phyloP scores from a whole-genome alignment of 2,797 vertebrate genomes.

The Poeciliopsis presidionis region DNA sequence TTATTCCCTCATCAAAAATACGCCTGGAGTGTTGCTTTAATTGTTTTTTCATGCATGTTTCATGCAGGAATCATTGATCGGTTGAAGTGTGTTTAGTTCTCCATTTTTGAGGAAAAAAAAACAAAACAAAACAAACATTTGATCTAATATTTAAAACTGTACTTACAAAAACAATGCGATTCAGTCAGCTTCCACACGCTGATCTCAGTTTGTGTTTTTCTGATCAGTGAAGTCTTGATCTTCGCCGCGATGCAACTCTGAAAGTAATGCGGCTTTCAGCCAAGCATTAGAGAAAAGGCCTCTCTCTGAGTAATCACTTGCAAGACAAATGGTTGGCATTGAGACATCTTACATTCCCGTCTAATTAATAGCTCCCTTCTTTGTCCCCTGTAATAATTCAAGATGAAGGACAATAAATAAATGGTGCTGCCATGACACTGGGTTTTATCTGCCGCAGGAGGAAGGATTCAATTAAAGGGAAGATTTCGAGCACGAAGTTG shows the following conservation, averaged over 20 bases:
- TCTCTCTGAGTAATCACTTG: constrained; percentile 73
- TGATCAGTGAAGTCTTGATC: constrained; percentile 38
- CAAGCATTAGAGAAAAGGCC: constrained; percentile 58
- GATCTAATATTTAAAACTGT: not conserved
- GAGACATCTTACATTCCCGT: constrained; percentile 74
- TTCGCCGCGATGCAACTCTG: constrained; percentile 31
- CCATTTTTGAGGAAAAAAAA: not conserved
- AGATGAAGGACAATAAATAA: constrained; percentile 72
- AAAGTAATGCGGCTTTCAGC: constrained; percentile 54
- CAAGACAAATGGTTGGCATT: constrained; percentile 76
- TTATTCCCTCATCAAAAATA: not conserved
- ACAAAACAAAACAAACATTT: not conserved
- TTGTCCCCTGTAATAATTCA: constrained; percentile 70
- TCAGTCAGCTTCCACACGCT: not conserved
- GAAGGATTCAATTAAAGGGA: constrained; percentile 54
- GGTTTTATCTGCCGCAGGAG: constrained; percentile 45
- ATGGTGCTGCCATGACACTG: constrained; percentile 43
- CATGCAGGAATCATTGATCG: no score
- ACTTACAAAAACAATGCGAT: not conserved
- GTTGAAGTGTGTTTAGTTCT: not conserved
- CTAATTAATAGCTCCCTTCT: constrained; percentile 72
- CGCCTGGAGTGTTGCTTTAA: no score
- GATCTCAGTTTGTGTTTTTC: constrained; percentile 26
- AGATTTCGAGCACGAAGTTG: constrained; percentile 30
- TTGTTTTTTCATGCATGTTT: no score